A percentile compares a stretch with the other conserved stretches of the same genome.
Conservation (phyloP, 2,113 vertebrate species). For the Syrmaticus mikado region DNA sequence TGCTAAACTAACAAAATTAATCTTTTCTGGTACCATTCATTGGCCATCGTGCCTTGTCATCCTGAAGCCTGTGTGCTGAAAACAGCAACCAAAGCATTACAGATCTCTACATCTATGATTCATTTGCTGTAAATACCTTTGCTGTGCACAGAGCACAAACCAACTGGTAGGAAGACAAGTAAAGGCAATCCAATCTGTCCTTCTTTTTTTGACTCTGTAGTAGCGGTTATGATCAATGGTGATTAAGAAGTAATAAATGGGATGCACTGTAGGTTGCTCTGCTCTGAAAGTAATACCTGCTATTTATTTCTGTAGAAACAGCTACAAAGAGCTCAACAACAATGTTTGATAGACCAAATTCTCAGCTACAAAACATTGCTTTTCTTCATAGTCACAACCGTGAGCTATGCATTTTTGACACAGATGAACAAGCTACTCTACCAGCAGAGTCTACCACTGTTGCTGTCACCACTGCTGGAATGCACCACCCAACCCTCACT, state of each 20-base stretch:
- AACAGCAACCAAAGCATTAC: neutral
- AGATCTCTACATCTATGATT: neutral
- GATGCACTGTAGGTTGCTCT: neutral
- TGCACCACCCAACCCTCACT: too few relatives aligned
- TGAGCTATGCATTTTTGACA: too few relatives aligned
- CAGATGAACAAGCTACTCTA: too few relatives aligned
- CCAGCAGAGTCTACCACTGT: too few relatives aligned
- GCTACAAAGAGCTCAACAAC: too few relatives aligned
- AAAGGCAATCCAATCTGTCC: neutral
- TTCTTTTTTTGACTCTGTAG: neutral
- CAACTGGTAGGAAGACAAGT: neutral
- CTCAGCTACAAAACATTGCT: too few relatives aligned
- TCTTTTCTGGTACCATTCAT: neutral
- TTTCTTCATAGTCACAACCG: too few relatives aligned
- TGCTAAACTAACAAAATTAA: slow-evolving; percentile 2
- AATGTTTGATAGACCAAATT: too few relatives aligned
- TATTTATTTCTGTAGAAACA: too few relatives aligned
- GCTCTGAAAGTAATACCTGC: too few relatives aligned
- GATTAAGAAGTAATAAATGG: neutral
- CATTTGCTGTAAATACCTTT: neutral
- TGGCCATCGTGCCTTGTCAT: neutral
- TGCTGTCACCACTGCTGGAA: too few relatives aligned
- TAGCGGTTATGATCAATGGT: neutral
- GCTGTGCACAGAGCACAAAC: neutral
- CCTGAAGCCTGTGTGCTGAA: neutral